Base-by-base conservation (phyloP, 2,797 vertebrate genomes). In the Rhabdophis nuchalis region DNA sequence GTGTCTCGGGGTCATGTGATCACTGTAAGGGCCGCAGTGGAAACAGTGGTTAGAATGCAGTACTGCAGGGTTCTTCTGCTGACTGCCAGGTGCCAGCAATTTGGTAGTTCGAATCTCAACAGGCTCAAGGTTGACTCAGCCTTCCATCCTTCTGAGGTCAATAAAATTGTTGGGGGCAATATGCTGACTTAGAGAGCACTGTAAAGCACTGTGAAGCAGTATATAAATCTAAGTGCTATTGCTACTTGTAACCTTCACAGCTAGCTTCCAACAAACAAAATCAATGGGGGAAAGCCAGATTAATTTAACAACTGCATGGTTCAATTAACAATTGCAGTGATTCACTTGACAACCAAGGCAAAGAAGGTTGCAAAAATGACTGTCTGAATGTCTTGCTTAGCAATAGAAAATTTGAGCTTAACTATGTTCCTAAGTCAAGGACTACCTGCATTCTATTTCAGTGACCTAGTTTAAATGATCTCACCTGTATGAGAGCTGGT, bases 401-500 rank as follows among this genome's bases (percentile, higher is more conserved):
- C 5, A 32, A 68, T 14, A 68, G 5, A 68, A 68, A 36, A 4
- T 2, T 72, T 72, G 68, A 16, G 4, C 32, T 72, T 72, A 36
- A 72, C 32, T 72, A 7, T 36, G 7, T 32, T 9, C 7, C 1
- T 18, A 72, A 20, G 2, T 4, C 32, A 0, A 68, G 64, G n/a
- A 32, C n/a, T 18, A 36, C 68, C 68, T 13, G 52, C 87, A 56
- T 92, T 27, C 25, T 41, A 50, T 90, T 16, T 27, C 50, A 90
- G 46, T 32, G 91, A 46, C 29, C 5, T 3, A 85, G 18, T 36
- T 90, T 46, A 89, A 85, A 90, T 58, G 54, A 89, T 58, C 97
- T 92, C 96, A 99, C 99, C 98, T 98, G 96, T 94, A 99, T 98
- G 56, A 99, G 98, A 29, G 99, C 98, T 4, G 99, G 99, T 91